These are phyloP conservation scores for Ophraella communa DNA, from an alignment of 2,888 invertebrate species.

Conservation along the genomic window DNA sequence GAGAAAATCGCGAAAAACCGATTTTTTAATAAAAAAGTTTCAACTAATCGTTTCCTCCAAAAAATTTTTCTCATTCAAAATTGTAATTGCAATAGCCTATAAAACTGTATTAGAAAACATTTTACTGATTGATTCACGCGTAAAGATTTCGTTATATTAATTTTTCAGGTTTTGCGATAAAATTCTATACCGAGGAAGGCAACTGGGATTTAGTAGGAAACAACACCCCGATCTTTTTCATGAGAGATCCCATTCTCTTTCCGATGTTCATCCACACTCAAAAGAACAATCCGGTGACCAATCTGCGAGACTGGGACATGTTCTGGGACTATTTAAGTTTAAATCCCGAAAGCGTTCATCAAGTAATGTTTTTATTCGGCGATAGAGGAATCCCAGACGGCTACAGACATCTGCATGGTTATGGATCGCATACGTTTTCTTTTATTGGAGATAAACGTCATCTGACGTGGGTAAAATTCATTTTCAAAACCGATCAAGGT, in stretches of 20 bases:
- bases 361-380: slow-evolving; percentile 76
- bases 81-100: too few species aligned
- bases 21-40: too few species aligned
- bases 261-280: slow-evolving; percentile 95
- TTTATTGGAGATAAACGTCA: slow-evolving; percentile 69
- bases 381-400: slow-evolving; percentile 91
- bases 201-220: slow-evolving; percentile 93
- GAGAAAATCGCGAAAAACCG: too few species aligned
- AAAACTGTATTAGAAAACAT: too few species aligned
- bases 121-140: too few species aligned
- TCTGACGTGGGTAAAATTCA: slow-evolving; percentile 73
- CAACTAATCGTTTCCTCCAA: too few species aligned
- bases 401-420: slow-evolving; percentile 89
- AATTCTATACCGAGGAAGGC: slow-evolving; percentile 90
- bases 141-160: too few species aligned
- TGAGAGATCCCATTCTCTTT: slow-evolving; percentile 86
- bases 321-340: slow-evolving; percentile 92
- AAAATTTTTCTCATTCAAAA: too few species aligned
- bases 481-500: slow-evolving; percentile 88
- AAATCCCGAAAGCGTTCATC: slow-evolving; percentile 84
- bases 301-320: slow-evolving; percentile 88
- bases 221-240: slow-evolving; percentile 91
- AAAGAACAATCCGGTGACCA: slow-evolving; percentile 89
- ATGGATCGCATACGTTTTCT: slow-evolving; percentile 89
- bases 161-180: slow-evolving; percentile 78